Conservation (phyloP, 2,888 invertebrate genomes). For the Tetragnatha montana region DNA sequence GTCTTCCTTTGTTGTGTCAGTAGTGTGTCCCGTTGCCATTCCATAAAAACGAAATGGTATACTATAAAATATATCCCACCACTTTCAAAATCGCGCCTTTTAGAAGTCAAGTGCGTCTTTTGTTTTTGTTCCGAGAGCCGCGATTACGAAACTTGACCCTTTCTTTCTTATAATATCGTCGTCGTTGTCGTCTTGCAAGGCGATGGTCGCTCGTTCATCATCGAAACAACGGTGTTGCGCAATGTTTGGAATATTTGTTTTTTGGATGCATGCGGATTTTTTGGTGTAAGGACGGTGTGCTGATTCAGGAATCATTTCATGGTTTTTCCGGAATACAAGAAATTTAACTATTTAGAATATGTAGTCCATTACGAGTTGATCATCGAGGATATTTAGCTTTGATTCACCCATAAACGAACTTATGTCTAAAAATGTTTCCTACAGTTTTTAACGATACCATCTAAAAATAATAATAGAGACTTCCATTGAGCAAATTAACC, state of each 20-base stretch:
- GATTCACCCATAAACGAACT: too few relatives aligned
- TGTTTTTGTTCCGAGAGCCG: not conserved
- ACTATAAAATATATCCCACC: constrained; percentile 7
- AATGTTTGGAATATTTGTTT: not conserved
- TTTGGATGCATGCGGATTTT: too few relatives aligned
- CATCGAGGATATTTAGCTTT: too few relatives aligned
- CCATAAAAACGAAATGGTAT: not conserved
- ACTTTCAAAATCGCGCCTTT: constrained; percentile 5
- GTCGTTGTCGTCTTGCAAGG: not conserved
- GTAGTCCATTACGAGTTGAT: too few relatives aligned
- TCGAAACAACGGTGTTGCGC: not conserved
- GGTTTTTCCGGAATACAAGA: too few relatives aligned
- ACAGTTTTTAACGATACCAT: too few relatives aligned
- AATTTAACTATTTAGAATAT: too few relatives aligned
- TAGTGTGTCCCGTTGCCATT: constrained; percentile 11
- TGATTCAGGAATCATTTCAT: too few relatives aligned
- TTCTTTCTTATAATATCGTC: constrained; percentile 1
- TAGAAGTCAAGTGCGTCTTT: not conserved
- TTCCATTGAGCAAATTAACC: too few relatives aligned
- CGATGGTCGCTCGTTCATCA: not conserved
- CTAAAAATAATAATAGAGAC: too few relatives aligned
- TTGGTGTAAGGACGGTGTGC: too few relatives aligned
- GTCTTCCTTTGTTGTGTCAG: constrained; percentile 21
- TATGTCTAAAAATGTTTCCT: too few relatives aligned
- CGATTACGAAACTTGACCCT: constrained; percentile 37